A percentile compares a stretch with the other conserved stretches of the same genome.
Conservation (phyloP, 2,888 invertebrate genomes). For the Callyntrura sp. region DNA sequence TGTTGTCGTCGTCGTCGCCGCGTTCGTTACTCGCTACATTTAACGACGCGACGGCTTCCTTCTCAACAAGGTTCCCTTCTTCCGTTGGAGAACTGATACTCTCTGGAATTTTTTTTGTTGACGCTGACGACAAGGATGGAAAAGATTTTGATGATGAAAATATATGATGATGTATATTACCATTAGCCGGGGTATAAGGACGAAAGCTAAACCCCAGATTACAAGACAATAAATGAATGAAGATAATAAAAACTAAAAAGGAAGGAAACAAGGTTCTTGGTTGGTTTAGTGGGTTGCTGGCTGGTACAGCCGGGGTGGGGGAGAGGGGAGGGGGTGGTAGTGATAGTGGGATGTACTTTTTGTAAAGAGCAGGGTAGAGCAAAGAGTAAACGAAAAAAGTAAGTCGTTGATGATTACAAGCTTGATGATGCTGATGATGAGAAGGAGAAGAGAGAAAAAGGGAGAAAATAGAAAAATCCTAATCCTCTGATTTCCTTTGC, state of each 20-base stretch:
- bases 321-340: no score
- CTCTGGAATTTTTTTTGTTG: constrained; percentile 37
- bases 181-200: no score
- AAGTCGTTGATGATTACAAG: neutral
- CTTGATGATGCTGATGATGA: constrained; percentile 1
- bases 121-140: no score
- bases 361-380: neutral
- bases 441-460: neutral
- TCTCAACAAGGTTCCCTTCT: neutral
- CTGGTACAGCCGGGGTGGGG: no score
- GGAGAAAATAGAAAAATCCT: constrained; percentile 55
- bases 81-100: constrained; percentile 33
- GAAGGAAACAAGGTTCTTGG: neutral
- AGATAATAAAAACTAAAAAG: neutral
- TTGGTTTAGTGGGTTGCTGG: neutral
- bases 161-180: neutral
- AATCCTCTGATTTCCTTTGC: neutral
- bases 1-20: neutral
- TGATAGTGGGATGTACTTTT: no score
- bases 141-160: constrained; percentile 32
- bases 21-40: neutral
- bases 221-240: constrained; percentile 41
- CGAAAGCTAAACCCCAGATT: neutral
- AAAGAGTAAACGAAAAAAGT: neutral
- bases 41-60: neutral